A percentile compares a stretch with the other conserved stretches of the same genome.
phyloP scores from a whole-genome alignment of 2,113 vertebrate species.

The Maccullochella peelii region DNA sequence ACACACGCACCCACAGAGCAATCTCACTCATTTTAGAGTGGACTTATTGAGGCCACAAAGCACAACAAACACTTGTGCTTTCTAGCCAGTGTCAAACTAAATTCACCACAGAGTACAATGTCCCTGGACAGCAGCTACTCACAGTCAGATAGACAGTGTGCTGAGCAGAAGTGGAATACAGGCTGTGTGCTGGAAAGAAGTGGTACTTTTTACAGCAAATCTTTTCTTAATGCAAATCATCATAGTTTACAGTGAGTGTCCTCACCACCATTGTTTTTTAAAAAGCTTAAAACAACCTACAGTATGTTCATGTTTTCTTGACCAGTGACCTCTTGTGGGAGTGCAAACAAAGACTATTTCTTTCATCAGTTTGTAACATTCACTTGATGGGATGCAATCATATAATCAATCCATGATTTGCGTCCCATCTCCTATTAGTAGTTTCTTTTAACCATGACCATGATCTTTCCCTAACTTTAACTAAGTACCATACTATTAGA shows the following conservation, averaged over 20 bases:
- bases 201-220: neutral
- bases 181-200: too few relatives aligned
- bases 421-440: too few relatives aligned
- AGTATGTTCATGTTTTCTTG: neutral
- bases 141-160: neutral
- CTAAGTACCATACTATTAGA: neutral
- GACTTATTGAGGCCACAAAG: slow-evolving; percentile 35
- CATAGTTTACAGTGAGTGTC: neutral
- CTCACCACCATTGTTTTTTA: neutral
- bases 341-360: neutral
- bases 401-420: neutral
- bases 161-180: neutral
- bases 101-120: neutral
- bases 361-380: neutral
- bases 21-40: slow-evolving; percentile 7
- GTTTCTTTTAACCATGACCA: neutral
- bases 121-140: slow-evolving; percentile 25
- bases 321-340: neutral
- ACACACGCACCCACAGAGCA: neutral
- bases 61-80: slow-evolving; percentile 18
- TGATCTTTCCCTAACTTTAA: neutral
- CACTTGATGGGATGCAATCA: too few relatives aligned
- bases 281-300: neutral
- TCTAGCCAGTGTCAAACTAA: slow-evolving; percentile 14
- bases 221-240: neutral